Percentiles rank a stretch among this genome's conserved stretches.
Conservation (phyloP, 1,140 invertebrate genomes). For the Archivesica marissinica region DNA sequence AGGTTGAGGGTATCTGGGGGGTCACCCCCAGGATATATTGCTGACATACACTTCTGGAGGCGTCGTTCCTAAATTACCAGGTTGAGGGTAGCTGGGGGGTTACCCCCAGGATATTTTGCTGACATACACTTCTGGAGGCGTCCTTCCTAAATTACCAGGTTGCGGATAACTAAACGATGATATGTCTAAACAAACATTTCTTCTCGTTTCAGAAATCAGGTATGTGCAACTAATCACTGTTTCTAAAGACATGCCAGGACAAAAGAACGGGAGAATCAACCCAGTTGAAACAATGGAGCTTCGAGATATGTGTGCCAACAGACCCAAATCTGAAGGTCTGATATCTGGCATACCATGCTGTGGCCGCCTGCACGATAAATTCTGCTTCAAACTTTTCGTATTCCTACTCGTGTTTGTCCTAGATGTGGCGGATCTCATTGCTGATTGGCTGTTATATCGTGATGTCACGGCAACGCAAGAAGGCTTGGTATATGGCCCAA, state of each 20-base stretch:
- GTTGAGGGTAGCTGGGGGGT: no score
- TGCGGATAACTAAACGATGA: no score
- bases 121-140: no score
- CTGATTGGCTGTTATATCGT: slow-evolving; percentile 78
- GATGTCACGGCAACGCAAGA: slow-evolving; percentile 71
- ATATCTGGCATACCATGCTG: slow-evolving; percentile 41
- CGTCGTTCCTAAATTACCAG: no score
- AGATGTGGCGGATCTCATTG: slow-evolving; percentile 73
- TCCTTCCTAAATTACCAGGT: no score
- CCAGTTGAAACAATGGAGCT: slow-evolving; percentile 16
- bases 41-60: no score
- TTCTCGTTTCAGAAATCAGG: neutral
- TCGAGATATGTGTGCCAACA: slow-evolving; percentile 13
- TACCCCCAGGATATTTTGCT: no score
- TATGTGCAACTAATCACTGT: neutral
- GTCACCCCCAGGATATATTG: no score
- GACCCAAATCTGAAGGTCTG: neutral
- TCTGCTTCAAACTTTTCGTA: slow-evolving; percentile 67
- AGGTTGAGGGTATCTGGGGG: no score
- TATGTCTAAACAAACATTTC: no score
- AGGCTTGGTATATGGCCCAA: slow-evolving; percentile 79
- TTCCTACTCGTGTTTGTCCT: slow-evolving; percentile 71
- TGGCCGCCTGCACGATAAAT: slow-evolving; percentile 54
- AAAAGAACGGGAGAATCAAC: neutral
- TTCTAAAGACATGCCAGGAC: neutral